These are phyloP conservation scores for Clostera curtula DNA, from an alignment of 2,888 invertebrate genomes.

Conservation along the genomic window DNA sequence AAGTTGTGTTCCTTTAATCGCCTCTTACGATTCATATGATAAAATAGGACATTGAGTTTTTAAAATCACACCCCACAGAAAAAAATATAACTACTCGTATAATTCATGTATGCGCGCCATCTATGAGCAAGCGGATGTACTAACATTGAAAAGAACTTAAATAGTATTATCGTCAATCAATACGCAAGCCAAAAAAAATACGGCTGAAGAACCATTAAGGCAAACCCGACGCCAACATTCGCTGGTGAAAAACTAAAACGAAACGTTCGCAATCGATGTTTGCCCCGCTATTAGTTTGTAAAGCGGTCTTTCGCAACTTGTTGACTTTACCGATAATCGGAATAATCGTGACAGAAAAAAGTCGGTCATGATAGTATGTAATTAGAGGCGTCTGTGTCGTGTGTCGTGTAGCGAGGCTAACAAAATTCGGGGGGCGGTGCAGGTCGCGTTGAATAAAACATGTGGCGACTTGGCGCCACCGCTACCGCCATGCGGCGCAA, in stretches of 20 bases:
- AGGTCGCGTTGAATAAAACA: slow-evolving; percentile 69
- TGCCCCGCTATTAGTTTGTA: slow-evolving; percentile 12
- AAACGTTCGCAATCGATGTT: slow-evolving; percentile 3
- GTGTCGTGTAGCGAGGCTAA: slow-evolving; percentile 43
- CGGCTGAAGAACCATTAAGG: too few relatives aligned
- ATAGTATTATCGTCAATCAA: too few relatives aligned
- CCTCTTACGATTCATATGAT: too few relatives aligned
- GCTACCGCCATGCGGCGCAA: slow-evolving; percentile 20
- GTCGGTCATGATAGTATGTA: slow-evolving; percentile 60
- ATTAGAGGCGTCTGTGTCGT: slow-evolving; percentile 49
- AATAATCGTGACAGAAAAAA: slow-evolving; percentile 52
- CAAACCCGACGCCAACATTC: not conserved
- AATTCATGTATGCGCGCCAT: too few relatives aligned
- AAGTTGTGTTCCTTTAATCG: too few relatives aligned
- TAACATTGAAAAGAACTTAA: too few relatives aligned
- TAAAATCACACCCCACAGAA: too few relatives aligned
- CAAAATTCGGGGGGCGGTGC: slow-evolving; percentile 62
- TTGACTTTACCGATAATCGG: slow-evolving; percentile 45
- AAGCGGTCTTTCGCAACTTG: slow-evolving; percentile 27
- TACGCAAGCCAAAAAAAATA: too few relatives aligned
- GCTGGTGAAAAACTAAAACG: not conserved
- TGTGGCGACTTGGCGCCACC: slow-evolving; percentile 43
- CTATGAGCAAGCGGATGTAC: too few relatives aligned
- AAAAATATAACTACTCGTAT: too few relatives aligned
- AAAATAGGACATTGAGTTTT: too few relatives aligned